phyloP scores from a whole-genome alignment of 2,113 vertebrate genomes.

The Nothobranchius kuhntae region DNA sequence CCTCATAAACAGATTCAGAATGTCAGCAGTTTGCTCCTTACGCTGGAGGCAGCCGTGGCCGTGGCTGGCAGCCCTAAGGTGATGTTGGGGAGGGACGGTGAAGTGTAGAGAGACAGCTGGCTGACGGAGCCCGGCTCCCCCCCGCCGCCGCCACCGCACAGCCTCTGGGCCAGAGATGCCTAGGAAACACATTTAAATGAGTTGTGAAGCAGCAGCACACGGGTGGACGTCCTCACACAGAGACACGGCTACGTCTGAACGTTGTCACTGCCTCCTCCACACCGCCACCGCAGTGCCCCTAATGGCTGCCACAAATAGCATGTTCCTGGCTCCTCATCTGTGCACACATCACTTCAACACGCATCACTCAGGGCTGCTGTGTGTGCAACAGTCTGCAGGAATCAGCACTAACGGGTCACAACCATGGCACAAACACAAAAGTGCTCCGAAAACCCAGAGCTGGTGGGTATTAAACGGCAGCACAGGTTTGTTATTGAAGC shows the following conservation, averaged over 20 bases:
- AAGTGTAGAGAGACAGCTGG: conserved; percentile 91
- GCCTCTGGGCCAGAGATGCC: conserved; percentile 86
- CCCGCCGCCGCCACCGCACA: conserved; percentile 79
- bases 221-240: conserved; percentile 2
- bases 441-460: not conserved
- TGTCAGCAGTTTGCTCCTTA: conserved; percentile 35
- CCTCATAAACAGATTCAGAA: not conserved
- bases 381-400: conserved; percentile 2
- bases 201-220: conserved; percentile 20
- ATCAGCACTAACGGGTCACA: not conserved
- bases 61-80: conserved; percentile 91
- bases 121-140: conserved; percentile 83
- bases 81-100: conserved; percentile 94
- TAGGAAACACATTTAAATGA: conserved; percentile 67
- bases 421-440: conserved; percentile 24
- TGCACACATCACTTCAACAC: conserved; percentile 28
- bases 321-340: conserved; percentile 40
- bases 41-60: conserved; percentile 70
- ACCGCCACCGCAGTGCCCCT: conserved; percentile 43
- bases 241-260: conserved; percentile 6
- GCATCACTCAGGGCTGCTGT: conserved; percentile 23
- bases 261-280: conserved; percentile 44
- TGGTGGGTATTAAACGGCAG: no score
- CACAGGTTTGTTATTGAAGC: not conserved
- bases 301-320: conserved; percentile 61